Percentiles rank a stretch among this genome's conserved stretches.
Evolutionary conservation across 2,888 invertebrate species (phyloP).

Genomic region (Archips crataeganus): DNA sequence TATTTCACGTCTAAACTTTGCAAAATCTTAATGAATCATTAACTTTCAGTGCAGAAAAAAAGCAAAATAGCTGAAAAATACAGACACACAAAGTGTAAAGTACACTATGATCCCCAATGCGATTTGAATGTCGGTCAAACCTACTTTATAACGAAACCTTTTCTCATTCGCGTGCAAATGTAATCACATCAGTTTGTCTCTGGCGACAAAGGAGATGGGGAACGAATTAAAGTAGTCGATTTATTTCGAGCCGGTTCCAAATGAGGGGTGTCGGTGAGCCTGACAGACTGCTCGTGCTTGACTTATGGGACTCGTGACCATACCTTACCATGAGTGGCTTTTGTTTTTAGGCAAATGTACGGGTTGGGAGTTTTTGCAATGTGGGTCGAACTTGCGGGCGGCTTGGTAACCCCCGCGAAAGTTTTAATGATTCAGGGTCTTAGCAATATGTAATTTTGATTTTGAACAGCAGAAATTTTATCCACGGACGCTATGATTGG

Average conservation of each 20-base stretch:
- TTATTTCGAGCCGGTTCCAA: slow-evolving; percentile 51
- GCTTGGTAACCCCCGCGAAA: background rate
- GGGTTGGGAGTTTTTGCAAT: background rate
- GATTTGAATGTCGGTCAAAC: background rate
- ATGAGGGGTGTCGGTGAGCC: slow-evolving; percentile 50
- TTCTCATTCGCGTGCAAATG: slow-evolving; percentile 25
- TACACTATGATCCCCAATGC: background rate
- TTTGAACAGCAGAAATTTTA: no score
- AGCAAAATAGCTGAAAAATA: background rate
- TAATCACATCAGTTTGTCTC: slow-evolving; percentile 28
- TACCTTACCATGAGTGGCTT: background rate
- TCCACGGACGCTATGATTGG: no score
- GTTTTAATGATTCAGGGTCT: background rate
- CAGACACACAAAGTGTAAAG: background rate
- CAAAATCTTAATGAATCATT: background rate
- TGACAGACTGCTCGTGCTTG: slow-evolving; percentile 34
- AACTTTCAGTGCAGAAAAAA: background rate
- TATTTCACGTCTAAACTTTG: background rate
- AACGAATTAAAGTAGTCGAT: slow-evolving; percentile 50
- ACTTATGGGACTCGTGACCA: slow-evolving; percentile 26
- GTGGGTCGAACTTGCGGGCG: background rate
- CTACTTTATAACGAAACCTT: slow-evolving; percentile 6
- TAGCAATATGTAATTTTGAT: background rate
- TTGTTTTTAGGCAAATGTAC: background rate
- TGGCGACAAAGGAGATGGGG: slow-evolving; percentile 21